Conservation (phyloP, 2,797 vertebrate species). For the Apogon hyalosoma region DNA sequence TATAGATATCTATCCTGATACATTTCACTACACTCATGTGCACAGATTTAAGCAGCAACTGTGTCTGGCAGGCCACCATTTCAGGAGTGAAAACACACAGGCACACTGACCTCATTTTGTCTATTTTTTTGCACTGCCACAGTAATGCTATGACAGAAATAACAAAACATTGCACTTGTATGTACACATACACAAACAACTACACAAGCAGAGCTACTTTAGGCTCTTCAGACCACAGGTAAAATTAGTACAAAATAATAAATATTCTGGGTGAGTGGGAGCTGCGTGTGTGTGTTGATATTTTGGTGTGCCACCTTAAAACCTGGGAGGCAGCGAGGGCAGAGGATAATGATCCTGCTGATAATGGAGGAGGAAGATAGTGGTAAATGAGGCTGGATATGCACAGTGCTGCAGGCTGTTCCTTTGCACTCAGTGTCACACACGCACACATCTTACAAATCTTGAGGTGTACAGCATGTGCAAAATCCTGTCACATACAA, state of each 20-base stretch:
- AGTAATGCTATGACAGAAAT: slow-evolving; percentile 3
- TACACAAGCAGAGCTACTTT: slow-evolving; percentile 36
- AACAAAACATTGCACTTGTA: not conserved
- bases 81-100: not conserved
- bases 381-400: slow-evolving; percentile 73
- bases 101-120: slow-evolving; percentile 43
- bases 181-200: not conserved
- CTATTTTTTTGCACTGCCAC: slow-evolving; percentile 16
- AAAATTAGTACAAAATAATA: slow-evolving; percentile 29
- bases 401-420: slow-evolving; percentile 71
- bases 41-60: slow-evolving; percentile 8
- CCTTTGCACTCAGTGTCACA: slow-evolving; percentile 55
- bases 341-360: slow-evolving; percentile 71
- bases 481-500: slow-evolving; percentile 47
- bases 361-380: slow-evolving; percentile 69
- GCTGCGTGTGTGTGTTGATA: slow-evolving; percentile 18
- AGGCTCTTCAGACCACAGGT: slow-evolving; percentile 6
- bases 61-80: slow-evolving; percentile 11
- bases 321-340: slow-evolving; percentile 42
- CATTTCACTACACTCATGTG: not conserved
- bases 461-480: slow-evolving; percentile 32
- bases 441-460: slow-evolving; percentile 24
- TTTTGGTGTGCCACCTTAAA: slow-evolving; percentile 56
- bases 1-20: not conserved
- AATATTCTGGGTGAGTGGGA: slow-evolving; percentile 10